Evolutionary conservation across 2,113 vertebrate genomes (phyloP), one percentile per base, ranked within the genome.

Genomic region (Mugil cephalus): DNA sequence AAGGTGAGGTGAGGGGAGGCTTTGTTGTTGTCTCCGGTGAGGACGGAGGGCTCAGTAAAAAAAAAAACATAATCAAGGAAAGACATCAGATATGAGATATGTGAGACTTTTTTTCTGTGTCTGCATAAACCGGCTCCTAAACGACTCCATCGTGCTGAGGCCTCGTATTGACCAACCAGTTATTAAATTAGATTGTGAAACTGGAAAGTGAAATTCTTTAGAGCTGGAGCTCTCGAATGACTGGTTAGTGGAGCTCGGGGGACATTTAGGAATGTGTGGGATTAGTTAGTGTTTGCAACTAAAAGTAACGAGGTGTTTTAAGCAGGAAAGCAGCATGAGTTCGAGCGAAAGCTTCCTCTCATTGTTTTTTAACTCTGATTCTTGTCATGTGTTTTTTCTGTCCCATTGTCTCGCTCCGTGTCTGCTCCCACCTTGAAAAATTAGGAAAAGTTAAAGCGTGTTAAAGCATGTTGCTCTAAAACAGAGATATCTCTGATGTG

Each of bases 41-140:
- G 77, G 87, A 86, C 69, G 45, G 79, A 77, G 64, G 64, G 24
- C 19, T 72, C 52, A 4, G 59, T 74, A 66, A 70, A 48, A 69
- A 81, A 71, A 66, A 70, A 48, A 69, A 81, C 35, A 82, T 35
- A 58, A 81, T 75, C 21, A 80, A n/a, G 55, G 56, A 19, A n/a
- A 30, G 30, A 50, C 43, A 52, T 48, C 18, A 79, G 69, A 77
- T 66, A 61, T 15, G 52, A 63, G 18, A n/a, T n/a, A n/a, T 65
- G 38, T 56, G 43, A 30, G 69, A 51, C 48, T 36, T 30, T 30
- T 30, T 30, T 30, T n/a, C n/a, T 7, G 6, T 34, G 60, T 46
- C 21, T 61, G 45, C 50, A 40, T 68, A n/a, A 42, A 36, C 18
- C 12, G 18, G 7, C 51, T 50, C 51, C 46, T 74, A 21, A 50